phyloP scores from a whole-genome alignment of 2,888 invertebrate species.

The Lasioglossum leucozonium region DNA sequence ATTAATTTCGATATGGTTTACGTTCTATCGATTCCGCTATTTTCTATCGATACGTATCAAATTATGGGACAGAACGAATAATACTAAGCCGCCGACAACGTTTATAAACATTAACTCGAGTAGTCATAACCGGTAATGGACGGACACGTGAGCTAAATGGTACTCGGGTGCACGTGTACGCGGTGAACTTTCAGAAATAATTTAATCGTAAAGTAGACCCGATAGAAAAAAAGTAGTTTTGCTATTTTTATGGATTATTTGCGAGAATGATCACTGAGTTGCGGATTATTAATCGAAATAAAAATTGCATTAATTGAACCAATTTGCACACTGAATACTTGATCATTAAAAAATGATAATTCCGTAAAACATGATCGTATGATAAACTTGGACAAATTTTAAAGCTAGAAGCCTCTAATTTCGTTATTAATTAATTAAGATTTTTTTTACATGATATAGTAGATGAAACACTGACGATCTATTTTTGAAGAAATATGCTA shows the following conservation, averaged over 20 bases:
- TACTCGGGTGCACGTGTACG: slow-evolving; percentile 1
- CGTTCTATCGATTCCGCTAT: neutral
- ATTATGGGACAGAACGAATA: neutral
- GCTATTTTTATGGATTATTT: neutral
- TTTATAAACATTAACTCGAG: slow-evolving; percentile 10
- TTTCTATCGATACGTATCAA: neutral
- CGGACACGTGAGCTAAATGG: slow-evolving; percentile 13
- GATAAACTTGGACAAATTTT: neutral
- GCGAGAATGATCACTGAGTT: too few species aligned
- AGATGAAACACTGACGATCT: neutral
- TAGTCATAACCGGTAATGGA: neutral
- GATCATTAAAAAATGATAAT: neutral
- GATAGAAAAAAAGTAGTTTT: neutral
- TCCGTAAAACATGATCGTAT: neutral
- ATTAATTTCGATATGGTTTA: neutral
- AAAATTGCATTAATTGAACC: neutral
- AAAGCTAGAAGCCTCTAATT: neutral
- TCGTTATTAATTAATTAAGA: too few species aligned
- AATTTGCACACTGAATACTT: neutral
- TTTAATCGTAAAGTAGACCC: neutral
- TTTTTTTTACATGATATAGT: neutral
- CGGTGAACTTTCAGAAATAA: neutral
- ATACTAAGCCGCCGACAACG: neutral
- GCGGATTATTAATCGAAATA: neutral
- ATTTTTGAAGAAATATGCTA: too few species aligned